phyloP scores from a whole-genome alignment of 2,797 vertebrate species.

The Argyrosomus regius region DNA sequence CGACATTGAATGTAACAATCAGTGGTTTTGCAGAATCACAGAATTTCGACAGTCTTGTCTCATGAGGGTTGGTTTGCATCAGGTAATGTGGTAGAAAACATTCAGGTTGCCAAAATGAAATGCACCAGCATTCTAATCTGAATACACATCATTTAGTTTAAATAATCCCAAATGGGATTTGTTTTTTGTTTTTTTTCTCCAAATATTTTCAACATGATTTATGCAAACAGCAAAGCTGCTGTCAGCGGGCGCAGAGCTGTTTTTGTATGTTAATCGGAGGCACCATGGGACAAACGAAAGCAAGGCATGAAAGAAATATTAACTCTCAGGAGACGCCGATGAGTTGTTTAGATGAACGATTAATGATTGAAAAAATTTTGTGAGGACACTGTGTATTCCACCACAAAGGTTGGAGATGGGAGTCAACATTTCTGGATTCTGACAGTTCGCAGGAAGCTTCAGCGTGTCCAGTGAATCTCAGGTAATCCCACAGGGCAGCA shows the following conservation, averaged over 20 bases:
- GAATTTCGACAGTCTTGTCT: neutral
- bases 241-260: constrained; percentile 16
- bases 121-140: constrained; percentile 2
- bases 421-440: constrained; percentile 23
- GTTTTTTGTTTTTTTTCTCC: neutral
- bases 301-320: neutral
- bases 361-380: neutral
- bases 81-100: neutral
- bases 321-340: neutral
- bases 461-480: constrained; percentile 2
- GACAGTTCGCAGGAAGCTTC: constrained; percentile 41
- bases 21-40: neutral
- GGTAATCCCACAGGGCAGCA: constrained; percentile 30
- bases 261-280: constrained; percentile 37
- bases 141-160: constrained; percentile 42
- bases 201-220: constrained; percentile 37
- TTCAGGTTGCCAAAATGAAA: constrained; percentile 11
- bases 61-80: neutral
- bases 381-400: neutral
- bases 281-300: constrained; percentile 30
- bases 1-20: neutral
- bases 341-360: neutral
- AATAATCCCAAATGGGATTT: constrained; percentile 53
- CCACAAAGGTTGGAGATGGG: neutral
- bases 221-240: constrained; percentile 37